phyloP scores from a whole-genome alignment of 2,113 vertebrate genomes.

The Oryzias javanicus region DNA sequence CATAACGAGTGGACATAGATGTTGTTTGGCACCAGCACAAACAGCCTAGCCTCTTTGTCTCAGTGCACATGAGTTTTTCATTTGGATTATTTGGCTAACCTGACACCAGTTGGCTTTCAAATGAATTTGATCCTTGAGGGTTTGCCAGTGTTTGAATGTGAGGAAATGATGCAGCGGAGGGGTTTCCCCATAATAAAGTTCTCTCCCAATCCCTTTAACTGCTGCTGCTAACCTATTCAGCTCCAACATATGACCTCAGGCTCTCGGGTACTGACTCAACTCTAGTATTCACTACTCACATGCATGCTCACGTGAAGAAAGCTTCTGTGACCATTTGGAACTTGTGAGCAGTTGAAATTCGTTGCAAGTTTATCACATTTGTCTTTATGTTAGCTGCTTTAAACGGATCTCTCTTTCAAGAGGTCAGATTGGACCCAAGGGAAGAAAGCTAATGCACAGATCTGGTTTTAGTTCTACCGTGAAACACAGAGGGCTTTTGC shows the following conservation, averaged over 20 bases:
- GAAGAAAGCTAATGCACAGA: slow-evolving; percentile 9
- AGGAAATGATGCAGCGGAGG: slow-evolving; percentile 17
- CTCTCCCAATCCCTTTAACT: slow-evolving; percentile 29
- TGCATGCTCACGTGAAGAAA: too few species aligned
- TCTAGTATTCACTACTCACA: too few species aligned
- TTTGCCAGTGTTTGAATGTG: slow-evolving; percentile 1
- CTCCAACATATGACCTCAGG: background rate
- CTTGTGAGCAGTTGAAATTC: too few species aligned
- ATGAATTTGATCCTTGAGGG: slow-evolving; percentile 4
- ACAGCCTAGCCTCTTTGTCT: slow-evolving; percentile 7
- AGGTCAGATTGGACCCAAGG: slow-evolving; percentile 17
- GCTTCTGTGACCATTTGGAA: too few species aligned
- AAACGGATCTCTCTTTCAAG: background rate
- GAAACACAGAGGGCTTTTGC: background rate
- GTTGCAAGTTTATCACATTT: background rate
- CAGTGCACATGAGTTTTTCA: background rate
- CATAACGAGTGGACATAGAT: too few species aligned
- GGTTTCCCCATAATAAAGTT: slow-evolving; percentile 37
- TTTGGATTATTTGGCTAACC: slow-evolving; percentile 23
- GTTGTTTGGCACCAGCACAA: too few species aligned
- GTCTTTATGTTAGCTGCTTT: slow-evolving; percentile 16
- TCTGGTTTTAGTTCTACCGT: slow-evolving; percentile 5
- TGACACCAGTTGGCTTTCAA: slow-evolving; percentile 29
- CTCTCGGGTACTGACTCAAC: background rate
- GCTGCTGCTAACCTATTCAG: slow-evolving; percentile 16